Evolutionary conservation across 1,140 invertebrate species (phyloP).

Genomic region (Cheumatopsyche charites): DNA sequence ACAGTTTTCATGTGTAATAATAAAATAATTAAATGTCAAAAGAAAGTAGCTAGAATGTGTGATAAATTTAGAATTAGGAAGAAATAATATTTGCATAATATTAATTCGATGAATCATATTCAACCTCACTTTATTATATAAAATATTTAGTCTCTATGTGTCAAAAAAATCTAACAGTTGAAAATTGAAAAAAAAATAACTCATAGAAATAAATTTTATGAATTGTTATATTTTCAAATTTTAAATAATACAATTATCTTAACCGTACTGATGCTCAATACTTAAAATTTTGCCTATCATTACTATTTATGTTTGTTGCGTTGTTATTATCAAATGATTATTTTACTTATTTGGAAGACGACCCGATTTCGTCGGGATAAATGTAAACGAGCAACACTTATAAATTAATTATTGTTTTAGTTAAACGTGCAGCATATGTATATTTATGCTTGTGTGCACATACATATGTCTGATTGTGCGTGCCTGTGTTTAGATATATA

Average conservation of each 20-base stretch:
- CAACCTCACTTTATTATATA: conserved; percentile 41
- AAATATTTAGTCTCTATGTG: conserved; percentile 46
- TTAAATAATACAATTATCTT: conserved; percentile 30
- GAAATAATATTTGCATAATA: conserved; percentile 28
- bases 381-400: too few relatives aligned
- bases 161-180: conserved; percentile 40
- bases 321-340: background rate
- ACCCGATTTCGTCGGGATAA: too few relatives aligned
- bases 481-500: conserved; percentile 15
- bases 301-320: too few relatives aligned
- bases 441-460: conserved; percentile 14
- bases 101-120: conserved; percentile 36
- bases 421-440: conserved; percentile 2
- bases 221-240: conserved; percentile 33
- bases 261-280: conserved; percentile 28
- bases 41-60: conserved; percentile 48
- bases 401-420: background rate
- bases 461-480: conserved; percentile 10
- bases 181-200: conserved; percentile 36
- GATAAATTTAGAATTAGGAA: conserved; percentile 48
- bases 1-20: conserved; percentile 48
- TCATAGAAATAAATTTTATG: conserved; percentile 34
- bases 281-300: conserved; percentile 25
- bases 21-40: conserved; percentile 48
- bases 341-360: background rate